These are phyloP conservation scores for Hipparchia sbordonii DNA, from an alignment of 2,888 invertebrate species.

Conservation along the genomic window DNA sequence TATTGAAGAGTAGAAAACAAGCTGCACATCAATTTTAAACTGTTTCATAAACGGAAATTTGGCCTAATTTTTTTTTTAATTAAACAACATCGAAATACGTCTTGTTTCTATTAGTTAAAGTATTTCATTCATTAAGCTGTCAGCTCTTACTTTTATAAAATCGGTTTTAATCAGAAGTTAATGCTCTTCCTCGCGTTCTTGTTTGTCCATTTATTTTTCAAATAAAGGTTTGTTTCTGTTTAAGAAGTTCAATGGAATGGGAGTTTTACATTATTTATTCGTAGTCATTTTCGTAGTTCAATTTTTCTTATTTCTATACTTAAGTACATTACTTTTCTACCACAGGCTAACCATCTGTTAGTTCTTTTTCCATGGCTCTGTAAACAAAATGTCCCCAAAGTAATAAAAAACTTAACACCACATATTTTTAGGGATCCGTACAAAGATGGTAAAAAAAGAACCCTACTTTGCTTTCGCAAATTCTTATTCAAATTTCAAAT, in stretches of 20 bases:
- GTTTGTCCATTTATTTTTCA: neutral
- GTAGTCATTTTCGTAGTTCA: too few relatives aligned
- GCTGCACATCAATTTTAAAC: slow-evolving; percentile 7
- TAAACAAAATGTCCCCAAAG: slow-evolving; percentile 18
- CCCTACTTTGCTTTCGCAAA: too few relatives aligned
- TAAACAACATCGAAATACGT: neutral
- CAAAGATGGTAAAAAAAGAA: too few relatives aligned
- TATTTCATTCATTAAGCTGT: neutral
- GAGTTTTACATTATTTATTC: too few relatives aligned
- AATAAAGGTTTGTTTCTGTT: neutral
- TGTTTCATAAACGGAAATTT: neutral
- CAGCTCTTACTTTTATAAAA: neutral
- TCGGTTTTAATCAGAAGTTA: neutral
- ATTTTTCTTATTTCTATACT: neutral
- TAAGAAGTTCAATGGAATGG: neutral
- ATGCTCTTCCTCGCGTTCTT: neutral
- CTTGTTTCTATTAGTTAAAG: neutral
- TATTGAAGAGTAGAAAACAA: neutral
- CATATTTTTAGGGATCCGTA: neutral
- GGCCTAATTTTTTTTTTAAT: neutral
- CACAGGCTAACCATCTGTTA: neutral
- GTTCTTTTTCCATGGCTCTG: neutral
- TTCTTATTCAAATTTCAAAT: too few relatives aligned
- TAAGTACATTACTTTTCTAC: neutral
- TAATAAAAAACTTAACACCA: slow-evolving; percentile 29